Evolutionary conservation across 2,113 vertebrate species (phyloP).

Genomic region (Peromyscus leucopus): DNA sequence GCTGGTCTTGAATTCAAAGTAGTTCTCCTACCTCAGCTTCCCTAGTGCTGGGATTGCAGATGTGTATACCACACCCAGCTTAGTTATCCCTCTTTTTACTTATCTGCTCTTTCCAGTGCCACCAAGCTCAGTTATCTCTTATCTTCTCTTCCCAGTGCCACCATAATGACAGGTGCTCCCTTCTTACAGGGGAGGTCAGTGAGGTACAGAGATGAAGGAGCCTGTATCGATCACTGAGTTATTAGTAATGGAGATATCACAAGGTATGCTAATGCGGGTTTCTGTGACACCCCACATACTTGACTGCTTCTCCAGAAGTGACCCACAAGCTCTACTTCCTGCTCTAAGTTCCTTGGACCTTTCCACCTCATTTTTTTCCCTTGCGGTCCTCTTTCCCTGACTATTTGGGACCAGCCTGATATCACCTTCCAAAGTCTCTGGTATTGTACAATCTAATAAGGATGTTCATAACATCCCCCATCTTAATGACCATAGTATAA

Average conservation of each 20-base stretch:
- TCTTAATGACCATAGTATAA: neutral
- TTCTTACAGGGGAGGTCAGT: constrained; percentile 5
- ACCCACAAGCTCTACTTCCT: neutral
- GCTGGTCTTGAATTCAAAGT: neutral
- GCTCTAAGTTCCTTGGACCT: neutral
- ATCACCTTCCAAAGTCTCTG: neutral
- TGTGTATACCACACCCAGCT: neutral
- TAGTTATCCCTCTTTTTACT: neutral
- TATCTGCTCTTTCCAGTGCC: neutral
- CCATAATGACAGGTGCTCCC: neutral
- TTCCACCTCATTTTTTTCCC: neutral
- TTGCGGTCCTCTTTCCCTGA: neutral
- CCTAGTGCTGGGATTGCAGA: neutral
- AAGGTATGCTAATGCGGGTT: neutral
- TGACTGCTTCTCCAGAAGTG: neutral
- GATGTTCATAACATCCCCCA: neutral
- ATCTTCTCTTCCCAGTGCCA: neutral
- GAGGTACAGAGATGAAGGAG: neutral
- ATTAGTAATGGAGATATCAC: neutral
- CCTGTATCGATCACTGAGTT: neutral
- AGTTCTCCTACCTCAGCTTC: neutral
- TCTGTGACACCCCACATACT: neutral
- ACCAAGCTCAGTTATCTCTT: neutral
- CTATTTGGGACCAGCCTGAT: constrained; percentile 7
- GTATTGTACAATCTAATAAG: neutral